Evolutionary conservation across 2,888 invertebrate species (phyloP).

Genomic region (Cyrtodaria siliqua): DNA sequence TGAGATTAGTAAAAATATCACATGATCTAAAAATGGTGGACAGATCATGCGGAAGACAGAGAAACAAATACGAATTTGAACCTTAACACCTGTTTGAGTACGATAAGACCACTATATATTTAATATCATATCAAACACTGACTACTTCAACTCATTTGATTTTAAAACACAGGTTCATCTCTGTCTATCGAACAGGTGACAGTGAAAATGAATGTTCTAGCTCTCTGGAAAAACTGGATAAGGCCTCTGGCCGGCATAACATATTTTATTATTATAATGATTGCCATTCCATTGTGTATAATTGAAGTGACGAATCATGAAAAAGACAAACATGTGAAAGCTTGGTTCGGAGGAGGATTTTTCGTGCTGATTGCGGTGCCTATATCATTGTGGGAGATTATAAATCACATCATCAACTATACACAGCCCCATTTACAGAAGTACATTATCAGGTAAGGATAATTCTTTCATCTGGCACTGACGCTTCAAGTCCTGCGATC

Average conservation of each 20-base stretch:
- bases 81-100: too few relatives aligned
- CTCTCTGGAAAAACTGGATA: slow-evolving; percentile 95
- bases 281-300: slow-evolving; percentile 94
- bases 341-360: slow-evolving; percentile 94
- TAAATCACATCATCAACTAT: slow-evolving; percentile 97
- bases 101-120: too few relatives aligned
- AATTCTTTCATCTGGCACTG: too few relatives aligned
- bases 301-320: slow-evolving; percentile 92
- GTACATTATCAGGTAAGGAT: slow-evolving; percentile 94
- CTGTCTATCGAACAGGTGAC: too few relatives aligned
- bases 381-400: slow-evolving; percentile 97
- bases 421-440: slow-evolving; percentile 96
- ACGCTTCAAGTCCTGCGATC: too few relatives aligned
- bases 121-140: too few relatives aligned
- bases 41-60: neutral
- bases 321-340: slow-evolving; percentile 91
- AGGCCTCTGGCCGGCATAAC: slow-evolving; percentile 93
- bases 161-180: too few relatives aligned
- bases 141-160: too few relatives aligned
- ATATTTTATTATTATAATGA: slow-evolving; percentile 93
- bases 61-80: too few relatives aligned
- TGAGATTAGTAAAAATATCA: slow-evolving; percentile 34
- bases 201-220: slow-evolving; percentile 73
- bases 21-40: slow-evolving; percentile 69
- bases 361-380: slow-evolving; percentile 96